phyloP scores from a whole-genome alignment of 1,140 invertebrate species.

The Ericerus pela region DNA sequence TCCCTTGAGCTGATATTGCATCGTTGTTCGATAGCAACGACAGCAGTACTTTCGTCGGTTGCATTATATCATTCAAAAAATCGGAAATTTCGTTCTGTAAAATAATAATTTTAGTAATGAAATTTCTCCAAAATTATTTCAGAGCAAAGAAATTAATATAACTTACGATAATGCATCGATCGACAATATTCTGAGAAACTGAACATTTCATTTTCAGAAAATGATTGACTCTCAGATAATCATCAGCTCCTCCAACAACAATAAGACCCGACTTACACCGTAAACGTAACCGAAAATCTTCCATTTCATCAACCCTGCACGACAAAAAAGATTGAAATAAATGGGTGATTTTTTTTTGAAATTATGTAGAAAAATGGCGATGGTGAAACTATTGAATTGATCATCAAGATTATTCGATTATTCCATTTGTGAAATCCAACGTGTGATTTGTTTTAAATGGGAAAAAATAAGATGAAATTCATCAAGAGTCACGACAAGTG shows the following conservation, averaged over 20 bases:
- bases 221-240: slow-evolving; percentile 52
- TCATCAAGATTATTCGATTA: too few species aligned
- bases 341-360: not conserved
- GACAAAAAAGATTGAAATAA: not conserved
- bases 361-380: not conserved
- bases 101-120: not conserved
- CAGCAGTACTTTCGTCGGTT: not conserved
- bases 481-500: too few species aligned
- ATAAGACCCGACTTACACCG: slow-evolving; percentile 58
- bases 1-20: not conserved
- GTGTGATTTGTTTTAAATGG: too few species aligned
- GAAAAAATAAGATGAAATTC: too few species aligned
- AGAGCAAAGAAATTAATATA: not conserved
- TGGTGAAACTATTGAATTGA: too few species aligned
- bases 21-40: not conserved
- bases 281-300: slow-evolving; percentile 58
- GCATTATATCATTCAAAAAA: not conserved
- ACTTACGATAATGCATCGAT: slow-evolving; percentile 49
- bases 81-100: not conserved
- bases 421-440: too few species aligned
- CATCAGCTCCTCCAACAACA: slow-evolving; percentile 68
- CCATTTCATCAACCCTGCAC: slow-evolving; percentile 50
- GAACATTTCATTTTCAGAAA: slow-evolving; percentile 52
- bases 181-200: slow-evolving; percentile 68
- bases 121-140: not conserved